Evolutionary conservation across 1,140 invertebrate species (phyloP).

Genomic region (Saccostrea glomerata): DNA sequence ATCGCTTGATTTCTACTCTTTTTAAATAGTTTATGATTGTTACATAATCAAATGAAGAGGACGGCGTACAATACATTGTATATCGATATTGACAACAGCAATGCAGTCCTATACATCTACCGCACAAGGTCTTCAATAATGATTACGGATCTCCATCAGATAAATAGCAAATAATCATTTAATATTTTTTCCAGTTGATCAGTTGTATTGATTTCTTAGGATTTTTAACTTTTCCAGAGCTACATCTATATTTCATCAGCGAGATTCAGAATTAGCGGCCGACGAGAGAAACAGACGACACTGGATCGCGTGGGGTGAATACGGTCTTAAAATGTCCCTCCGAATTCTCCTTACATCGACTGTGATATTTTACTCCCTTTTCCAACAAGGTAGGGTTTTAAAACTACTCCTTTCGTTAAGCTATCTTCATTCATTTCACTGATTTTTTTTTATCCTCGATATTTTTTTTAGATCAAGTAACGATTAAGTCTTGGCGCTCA

Average conservation of each 20-base stretch:
- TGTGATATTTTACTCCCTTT: background rate
- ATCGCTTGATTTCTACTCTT: too few relatives aligned
- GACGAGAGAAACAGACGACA: background rate
- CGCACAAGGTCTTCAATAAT: too few relatives aligned
- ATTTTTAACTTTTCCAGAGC: background rate
- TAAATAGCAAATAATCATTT: background rate
- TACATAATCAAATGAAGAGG: too few relatives aligned
- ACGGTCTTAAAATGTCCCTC: background rate
- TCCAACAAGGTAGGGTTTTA: background rate
- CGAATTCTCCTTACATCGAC: background rate
- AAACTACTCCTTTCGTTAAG: background rate
- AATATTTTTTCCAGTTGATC: background rate
- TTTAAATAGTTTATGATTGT: too few relatives aligned
- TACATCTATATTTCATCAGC: conserved; percentile 7
- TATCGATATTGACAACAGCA: too few relatives aligned
- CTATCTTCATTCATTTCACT: background rate
- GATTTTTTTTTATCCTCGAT: background rate
- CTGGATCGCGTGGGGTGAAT: background rate
- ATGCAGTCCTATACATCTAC: background rate
- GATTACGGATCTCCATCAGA: background rate
- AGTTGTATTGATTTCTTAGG: conserved; percentile 21
- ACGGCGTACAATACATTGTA: too few relatives aligned
- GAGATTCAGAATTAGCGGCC: background rate
- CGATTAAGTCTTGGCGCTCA: background rate
- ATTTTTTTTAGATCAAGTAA: background rate